phyloP scores from a whole-genome alignment of 1,140 invertebrate genomes.

The Rhizoglyphus robini region DNA sequence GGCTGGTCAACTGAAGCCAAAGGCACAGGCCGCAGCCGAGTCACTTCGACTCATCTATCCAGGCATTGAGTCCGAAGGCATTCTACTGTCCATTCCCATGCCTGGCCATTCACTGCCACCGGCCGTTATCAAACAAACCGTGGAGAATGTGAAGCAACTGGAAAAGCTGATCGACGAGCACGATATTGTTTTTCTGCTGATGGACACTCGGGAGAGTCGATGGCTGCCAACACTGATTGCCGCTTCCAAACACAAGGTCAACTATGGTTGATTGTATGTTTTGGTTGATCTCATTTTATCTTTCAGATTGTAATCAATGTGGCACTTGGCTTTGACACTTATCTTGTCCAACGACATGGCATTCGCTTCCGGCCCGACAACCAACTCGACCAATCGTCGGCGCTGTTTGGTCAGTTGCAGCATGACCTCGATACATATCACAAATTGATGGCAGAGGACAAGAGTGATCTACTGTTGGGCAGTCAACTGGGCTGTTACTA shows the following conservation, averaged over 20 bases:
- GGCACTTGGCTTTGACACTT: conserved; percentile 93
- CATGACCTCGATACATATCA: neutral
- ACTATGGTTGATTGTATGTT: too few relatives aligned
- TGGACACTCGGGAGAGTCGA: conserved; percentile 89
- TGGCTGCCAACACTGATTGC: conserved; percentile 93
- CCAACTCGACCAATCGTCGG: neutral
- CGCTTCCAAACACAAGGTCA: conserved; percentile 58
- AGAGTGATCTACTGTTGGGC: conserved; percentile 40
- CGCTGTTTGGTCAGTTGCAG: too few relatives aligned
- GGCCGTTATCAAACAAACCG: conserved; percentile 41
- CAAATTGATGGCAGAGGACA: neutral
- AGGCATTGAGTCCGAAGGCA: conserved; percentile 53
- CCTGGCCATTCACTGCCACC: conserved; percentile 70
- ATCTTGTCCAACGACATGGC: conserved; percentile 92
- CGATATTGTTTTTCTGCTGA: conserved; percentile 83
- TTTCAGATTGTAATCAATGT: conserved; percentile 92
- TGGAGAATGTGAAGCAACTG: conserved; percentile 42
- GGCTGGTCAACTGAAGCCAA: conserved; percentile 43
- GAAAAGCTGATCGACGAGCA: conserved; percentile 57
- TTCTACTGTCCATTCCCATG: conserved; percentile 83
- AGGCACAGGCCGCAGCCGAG: conserved; percentile 72
- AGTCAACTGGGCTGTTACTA: conserved; percentile 88
- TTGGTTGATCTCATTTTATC: too few relatives aligned
- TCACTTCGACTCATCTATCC: conserved; percentile 72
- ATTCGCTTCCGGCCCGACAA: conserved; percentile 24